Evolutionary conservation across 2,888 invertebrate species (phyloP), one percentile per base, ranked within the genome.

Genomic region (Polymixis flavicincta): DNA sequence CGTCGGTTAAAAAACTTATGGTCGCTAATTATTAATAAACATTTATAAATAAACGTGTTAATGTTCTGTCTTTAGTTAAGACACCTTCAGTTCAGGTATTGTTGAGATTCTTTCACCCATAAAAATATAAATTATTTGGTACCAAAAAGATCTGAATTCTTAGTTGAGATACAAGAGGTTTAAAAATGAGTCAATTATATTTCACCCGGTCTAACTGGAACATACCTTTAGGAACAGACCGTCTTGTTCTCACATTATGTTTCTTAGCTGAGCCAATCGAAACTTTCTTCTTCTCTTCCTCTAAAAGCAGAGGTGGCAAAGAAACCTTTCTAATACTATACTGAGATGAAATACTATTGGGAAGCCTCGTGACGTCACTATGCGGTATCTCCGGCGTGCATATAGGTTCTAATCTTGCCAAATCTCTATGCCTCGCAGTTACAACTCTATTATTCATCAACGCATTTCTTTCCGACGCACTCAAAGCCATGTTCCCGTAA

Each of bases 311-410:
- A 2, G 96, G 96, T 0, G 96, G 96, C 48, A 96, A 87, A 0
- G 96, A 96, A 6, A 96, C 95, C 85, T 96, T 96, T 76, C 96
- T 93, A 72, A 94, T 89, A 80, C 87, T 92, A 83, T 92, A 93
- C 22, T 93, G 92, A 65, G 91, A 87, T 48, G 91, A 85, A 42
- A 88, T 84, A 76, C 92, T 90, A 76, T 90, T 92, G 14, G 87
- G 77, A 52, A 90, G 67, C 80, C 89, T 93, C 28, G 83, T 83
- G 8, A 87, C 55, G 52, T 95, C 94, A 86, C 88, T 91, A n/a
- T 91, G 91, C n/a, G 89, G 84, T 67, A 89, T 71, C 32, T 95
- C 95, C 3, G 95, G 94, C 6, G 95, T 93, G 74, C 90, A 91
- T 22, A 96, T 85, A 19, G 96, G 96, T 73, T 95, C 93, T 64